A percentile compares a stretch with the other conserved stretches of the same genome.
Conservation (phyloP, 2,113 vertebrate species). For the Dasyurus viverrinus region DNA sequence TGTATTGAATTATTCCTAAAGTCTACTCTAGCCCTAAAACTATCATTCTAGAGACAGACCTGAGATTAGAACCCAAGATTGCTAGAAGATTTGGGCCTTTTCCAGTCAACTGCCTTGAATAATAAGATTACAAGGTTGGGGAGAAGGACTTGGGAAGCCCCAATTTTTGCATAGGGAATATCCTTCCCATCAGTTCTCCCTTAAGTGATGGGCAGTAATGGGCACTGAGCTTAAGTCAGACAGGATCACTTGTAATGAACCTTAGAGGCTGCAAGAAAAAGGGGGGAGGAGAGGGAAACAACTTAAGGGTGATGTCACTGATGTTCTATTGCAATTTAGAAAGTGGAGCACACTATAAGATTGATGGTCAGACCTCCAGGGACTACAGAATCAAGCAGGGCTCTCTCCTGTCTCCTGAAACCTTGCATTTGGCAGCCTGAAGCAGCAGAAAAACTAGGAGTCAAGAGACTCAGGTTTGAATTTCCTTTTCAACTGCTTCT, state of each 20-base stretch:
- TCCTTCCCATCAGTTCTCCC: neutral
- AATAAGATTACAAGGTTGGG: neutral
- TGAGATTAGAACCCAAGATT: neutral
- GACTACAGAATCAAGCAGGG: neutral
- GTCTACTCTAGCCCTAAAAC: neutral
- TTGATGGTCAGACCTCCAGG: neutral
- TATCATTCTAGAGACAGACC: neutral
- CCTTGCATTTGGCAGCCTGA: neutral
- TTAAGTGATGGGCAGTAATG: neutral
- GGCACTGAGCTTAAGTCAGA: constrained; percentile 3
- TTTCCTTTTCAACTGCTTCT: neutral
- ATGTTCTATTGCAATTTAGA: constrained; percentile 16
- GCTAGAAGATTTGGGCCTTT: neutral
- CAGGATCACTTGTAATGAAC: neutral
- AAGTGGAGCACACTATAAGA: neutral
- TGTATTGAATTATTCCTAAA: neutral
- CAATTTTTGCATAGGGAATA: neutral
- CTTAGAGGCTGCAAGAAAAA: neutral
- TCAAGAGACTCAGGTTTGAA: neutral
- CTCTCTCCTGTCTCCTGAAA: neutral
- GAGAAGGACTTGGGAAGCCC: neutral
- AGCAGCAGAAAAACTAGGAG: neutral
- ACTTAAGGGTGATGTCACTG: constrained; percentile 29
- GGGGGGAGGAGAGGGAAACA: neutral
- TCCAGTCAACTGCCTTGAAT: neutral